Percentiles rank a stretch among this genome's conserved stretches.
These are phyloP conservation scores for Globia sparganii DNA, from an alignment of 2,888 invertebrate genomes.

Conservation along the genomic window DNA sequence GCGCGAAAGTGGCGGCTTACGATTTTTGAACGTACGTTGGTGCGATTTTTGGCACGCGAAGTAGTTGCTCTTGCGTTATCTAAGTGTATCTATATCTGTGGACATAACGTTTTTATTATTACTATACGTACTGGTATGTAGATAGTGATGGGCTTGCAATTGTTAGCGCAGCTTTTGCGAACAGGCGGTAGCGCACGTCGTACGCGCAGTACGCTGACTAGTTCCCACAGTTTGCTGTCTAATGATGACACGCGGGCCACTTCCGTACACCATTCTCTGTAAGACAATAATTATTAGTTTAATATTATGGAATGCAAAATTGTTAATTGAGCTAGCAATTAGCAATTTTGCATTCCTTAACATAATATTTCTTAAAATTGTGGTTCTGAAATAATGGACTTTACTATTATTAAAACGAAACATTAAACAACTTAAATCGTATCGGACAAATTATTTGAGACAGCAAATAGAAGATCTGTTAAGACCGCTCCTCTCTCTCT, in stretches of 20 bases:
- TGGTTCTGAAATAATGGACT: not conserved
- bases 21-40: no score
- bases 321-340: not conserved
- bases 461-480: no score
- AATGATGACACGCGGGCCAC: slow-evolving; percentile 70
- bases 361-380: no score
- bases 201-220: slow-evolving; percentile 75
- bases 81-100: no score
- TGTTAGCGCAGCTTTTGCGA: slow-evolving; percentile 71
- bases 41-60: no score
- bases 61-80: no score
- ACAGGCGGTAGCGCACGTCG: slow-evolving; percentile 75
- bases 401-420: not conserved
- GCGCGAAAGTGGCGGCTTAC: no score
- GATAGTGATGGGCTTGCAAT: slow-evolving; percentile 74
- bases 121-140: slow-evolving; percentile 69
- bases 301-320: not conserved
- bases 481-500: no score
- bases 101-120: no score
- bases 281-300: not conserved
- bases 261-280: slow-evolving; percentile 81
- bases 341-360: no score
- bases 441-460: not conserved
- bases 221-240: slow-evolving; percentile 77
- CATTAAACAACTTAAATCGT: not conserved